phyloP scores from a whole-genome alignment of 2,113 vertebrate species.

The Nicator chloris region DNA sequence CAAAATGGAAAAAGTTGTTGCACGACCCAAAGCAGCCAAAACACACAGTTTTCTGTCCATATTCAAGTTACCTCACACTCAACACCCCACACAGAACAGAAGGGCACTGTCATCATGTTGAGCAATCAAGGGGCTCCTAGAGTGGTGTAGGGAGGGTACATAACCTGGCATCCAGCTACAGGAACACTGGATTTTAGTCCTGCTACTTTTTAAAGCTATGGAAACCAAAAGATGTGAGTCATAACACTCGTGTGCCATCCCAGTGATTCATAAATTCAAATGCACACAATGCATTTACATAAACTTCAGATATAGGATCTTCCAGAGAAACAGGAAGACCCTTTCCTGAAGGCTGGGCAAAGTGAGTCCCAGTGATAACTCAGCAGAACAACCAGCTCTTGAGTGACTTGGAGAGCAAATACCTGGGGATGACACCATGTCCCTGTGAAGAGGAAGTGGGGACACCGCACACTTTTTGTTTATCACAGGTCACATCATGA shows the following conservation, averaged over 20 bases:
- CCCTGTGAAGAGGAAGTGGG: rapidly evolving
- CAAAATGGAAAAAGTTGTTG: background rate
- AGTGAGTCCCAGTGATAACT: rapidly evolving
- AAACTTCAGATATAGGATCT: background rate
- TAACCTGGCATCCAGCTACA: background rate
- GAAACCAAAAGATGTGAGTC: background rate
- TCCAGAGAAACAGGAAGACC: background rate
- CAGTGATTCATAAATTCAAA: background rate
- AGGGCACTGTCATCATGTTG: rapidly evolving
- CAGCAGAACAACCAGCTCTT: background rate
- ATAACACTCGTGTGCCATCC: background rate
- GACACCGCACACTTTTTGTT: background rate
- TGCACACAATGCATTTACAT: background rate
- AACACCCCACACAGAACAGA: background rate
- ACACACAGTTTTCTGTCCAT: background rate
- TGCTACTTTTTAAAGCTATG: background rate
- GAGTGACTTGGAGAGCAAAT: background rate
- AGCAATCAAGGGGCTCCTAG: background rate
- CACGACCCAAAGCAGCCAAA: background rate
- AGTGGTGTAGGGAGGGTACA: background rate
- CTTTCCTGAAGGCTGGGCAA: background rate
- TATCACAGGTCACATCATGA: background rate
- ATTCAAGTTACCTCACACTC: background rate
- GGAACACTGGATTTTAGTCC: background rate
- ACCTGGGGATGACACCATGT: background rate